Base-by-base conservation (phyloP, 2,113 vertebrate species). In the Malurus elegans region DNA sequence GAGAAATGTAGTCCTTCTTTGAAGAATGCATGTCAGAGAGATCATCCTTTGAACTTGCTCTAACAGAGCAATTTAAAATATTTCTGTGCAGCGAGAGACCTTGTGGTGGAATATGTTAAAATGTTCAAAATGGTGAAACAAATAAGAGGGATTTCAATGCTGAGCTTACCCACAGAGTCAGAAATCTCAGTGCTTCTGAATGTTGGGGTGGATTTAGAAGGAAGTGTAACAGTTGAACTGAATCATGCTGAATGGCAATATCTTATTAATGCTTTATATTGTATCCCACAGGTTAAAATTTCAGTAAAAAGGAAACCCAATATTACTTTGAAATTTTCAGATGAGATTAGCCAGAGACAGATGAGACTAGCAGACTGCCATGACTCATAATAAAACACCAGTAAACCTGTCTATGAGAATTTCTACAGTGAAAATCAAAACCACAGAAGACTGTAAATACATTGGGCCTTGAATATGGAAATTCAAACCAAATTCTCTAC, bases 21-120 rank as follows among this genome's bases (percentile, higher is more conserved):
- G 90, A 96, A 96, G 54, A 95, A 79, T 50, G 45, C 78, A 72
- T 86, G 80, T 90, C 90, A 90, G 70, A 92, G 47, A 70, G 47
- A 91, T 79, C 58, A 69, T 82, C 58, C 79, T 95, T 95, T 96
- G 87, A 95, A 90, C 81, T 54, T 17, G 5, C 51, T 92, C 50
- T 92, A 90, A 79, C 73, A 83, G 71, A 90, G 67, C 47, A 74
- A 92, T 86, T 91, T 87, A 72, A 92, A 93, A 82, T 87, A 79
- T 65, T 81, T 85, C 80, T 66, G 29, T 92, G 80, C 44, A 60
- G 44, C 0, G 0, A 86, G 25, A 92, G 73, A 84, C 72, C 42
- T 93, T 86, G 45, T 34, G 57, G 31, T 78, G 20, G 51, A 89
- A 86, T 86, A 91, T 14, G 57, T 85, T 85, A 82, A 81, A 88